Evolutionary conservation across 2,113 vertebrate genomes (phyloP), one percentile per base, ranked within the genome.

Genomic region (Apistogramma diplotaenia): DNA sequence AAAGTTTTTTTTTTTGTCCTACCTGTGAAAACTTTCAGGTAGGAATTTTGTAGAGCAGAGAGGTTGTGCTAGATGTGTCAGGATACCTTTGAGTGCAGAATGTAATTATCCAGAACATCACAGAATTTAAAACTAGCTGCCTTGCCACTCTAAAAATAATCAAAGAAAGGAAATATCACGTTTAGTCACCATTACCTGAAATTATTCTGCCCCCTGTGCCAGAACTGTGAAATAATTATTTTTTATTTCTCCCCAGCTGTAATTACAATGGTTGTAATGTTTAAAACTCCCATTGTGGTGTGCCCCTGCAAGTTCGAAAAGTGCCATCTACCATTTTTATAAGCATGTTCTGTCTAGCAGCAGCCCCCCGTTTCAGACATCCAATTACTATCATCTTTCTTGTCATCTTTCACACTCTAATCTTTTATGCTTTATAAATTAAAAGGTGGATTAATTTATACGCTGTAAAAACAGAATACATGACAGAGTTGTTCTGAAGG

Each of bases 51-150:
- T 31, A 33, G 21, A 55, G 53, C 55, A 55, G 56, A 46, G 31
- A 82, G 25, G n/a, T 19, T 46, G 33, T 55, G 74, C 55, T 78
- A 74, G 81, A 87, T 71, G 58, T 6, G 31, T 31, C 21, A 4
- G 25, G 49, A 25, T 49, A 57, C 53, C 62, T 86, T 65, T 61
- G 35, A 75, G 70, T 76, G 27, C 19, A 51, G 37, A 75, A 81
- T 55, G 27, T 60, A 83, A 89, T 89, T 76, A 90, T 73, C 19
- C 31, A 5, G 29, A 70, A 78, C 33, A 87, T 82, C 58, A 72
- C 53, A 77, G 43, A 46, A 37, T 54, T 43, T 5, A 57, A 78
- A 72, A 57, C 13, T n/a, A 59, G 23, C 43, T 27, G 56, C 23
- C 9, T 43, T 6, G 18, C n/a, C 35, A 53, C 33, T 54, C 18